Evolutionary conservation across 2,888 invertebrate species (phyloP), one percentile per base, ranked within the genome.

Genomic region (Ceriagrion tenellum): DNA sequence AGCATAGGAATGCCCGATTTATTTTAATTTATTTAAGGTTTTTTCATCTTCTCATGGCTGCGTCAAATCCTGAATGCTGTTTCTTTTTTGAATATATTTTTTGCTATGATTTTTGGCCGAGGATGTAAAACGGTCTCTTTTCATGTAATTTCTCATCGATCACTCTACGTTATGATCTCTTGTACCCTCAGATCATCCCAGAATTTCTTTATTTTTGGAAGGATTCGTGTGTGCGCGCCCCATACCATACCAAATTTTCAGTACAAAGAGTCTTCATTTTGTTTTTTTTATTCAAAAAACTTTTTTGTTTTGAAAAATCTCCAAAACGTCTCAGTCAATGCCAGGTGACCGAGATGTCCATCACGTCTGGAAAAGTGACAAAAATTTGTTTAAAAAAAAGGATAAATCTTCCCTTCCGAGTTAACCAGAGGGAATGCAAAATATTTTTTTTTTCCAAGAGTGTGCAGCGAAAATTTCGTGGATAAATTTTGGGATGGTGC

Each of bases 401-500:
- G 16, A 1, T 59, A 16, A 59, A 59, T 3, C 20, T 12, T n/a
- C 69, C 69, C 69, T 69, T 16, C 4, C 13, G 35, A 26, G 35
- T 81, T 16, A 30, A 81, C 81, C 35, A 8, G 35, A 35, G 81
- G 81, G 81, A 81, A n/a, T n/a, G n/a, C n/a, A n/a, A 81, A 35
- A 13, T 16, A 35, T 35, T 35, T 30, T 35, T 81, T 81, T 35
- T 18, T 26, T 30, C 35, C 26, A 40, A 40, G 6, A 26, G 26
- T 69, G 93, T 69, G 93, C n/a, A 56, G n/a, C 23, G 69, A 40
- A 91, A 69, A 93, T 69, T 93, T 93, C 90, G 69, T 13, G 69
- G 81, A 69, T 55, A 69, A 69, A 93, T 93, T 93, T 93, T 93
- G 93, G 93, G 95, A 95, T 95, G 93, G 95, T 95, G 89, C 95